Conservation (phyloP, 2,113 vertebrate species). For the Oryctolagus cuniculus region DNA sequence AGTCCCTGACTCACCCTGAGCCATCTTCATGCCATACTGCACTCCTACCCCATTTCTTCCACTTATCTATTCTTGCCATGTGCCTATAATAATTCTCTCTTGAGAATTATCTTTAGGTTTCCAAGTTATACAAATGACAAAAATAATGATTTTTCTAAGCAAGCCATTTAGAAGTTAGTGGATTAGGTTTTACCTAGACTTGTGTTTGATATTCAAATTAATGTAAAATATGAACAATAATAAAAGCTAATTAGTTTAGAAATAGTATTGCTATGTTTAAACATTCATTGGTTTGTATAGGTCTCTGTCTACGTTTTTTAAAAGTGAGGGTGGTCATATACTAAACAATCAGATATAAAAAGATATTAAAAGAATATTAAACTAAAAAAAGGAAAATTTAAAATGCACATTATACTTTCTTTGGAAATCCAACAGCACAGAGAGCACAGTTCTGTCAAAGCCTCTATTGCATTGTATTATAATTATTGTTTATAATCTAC, state of each 20-base stretch:
- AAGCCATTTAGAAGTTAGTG: constrained; percentile 49
- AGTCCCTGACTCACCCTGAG: constrained; percentile 17
- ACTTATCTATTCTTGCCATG: background rate
- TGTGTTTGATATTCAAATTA: constrained; percentile 65
- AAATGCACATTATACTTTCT: constrained; percentile 53
- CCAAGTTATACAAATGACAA: constrained; percentile 52
- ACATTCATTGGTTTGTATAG: constrained; percentile 56
- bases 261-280: constrained; percentile 57
- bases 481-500: constrained; percentile 70
- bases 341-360: constrained; percentile 50
- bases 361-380: constrained; percentile 45
- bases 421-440: constrained; percentile 44
- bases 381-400: constrained; percentile 62
- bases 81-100: background rate
- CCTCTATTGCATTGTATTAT: constrained; percentile 56
- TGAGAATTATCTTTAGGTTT: constrained; percentile 56
- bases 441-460: constrained; percentile 55
- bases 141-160: constrained; percentile 54
- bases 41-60: background rate
- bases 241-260: constrained; percentile 57
- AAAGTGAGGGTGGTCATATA: constrained; percentile 13
- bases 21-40: background rate
- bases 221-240: constrained; percentile 57
- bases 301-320: constrained; percentile 1
- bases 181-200: constrained; percentile 41